These are phyloP conservation scores for Ochropacha duplaris DNA, from an alignment of 2,888 invertebrate species.

Conservation along the genomic window DNA sequence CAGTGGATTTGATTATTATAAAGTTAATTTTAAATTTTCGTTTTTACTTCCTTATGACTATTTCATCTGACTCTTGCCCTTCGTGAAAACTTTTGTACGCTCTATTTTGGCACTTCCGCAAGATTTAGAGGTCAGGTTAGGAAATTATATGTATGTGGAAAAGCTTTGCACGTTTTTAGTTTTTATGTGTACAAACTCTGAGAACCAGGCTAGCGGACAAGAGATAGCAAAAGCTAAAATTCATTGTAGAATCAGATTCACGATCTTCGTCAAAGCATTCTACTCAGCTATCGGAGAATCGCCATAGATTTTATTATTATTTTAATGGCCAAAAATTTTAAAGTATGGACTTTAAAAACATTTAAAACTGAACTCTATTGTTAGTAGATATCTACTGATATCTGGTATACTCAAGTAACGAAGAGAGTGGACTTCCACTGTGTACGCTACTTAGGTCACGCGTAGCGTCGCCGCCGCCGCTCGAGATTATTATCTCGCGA, in stretches of 20 bases:
- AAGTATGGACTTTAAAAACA: too few species aligned
- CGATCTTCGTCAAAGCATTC: too few species aligned
- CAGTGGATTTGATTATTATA: conserved; percentile 14
- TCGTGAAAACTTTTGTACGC: neutral
- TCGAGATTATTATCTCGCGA: conserved; percentile 37
- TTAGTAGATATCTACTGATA: too few species aligned
- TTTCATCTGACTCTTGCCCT: neutral
- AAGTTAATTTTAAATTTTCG: conserved; percentile 15
- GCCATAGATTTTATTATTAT: too few species aligned
- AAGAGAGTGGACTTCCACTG: conserved; percentile 10
- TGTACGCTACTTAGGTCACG: conserved; percentile 28
- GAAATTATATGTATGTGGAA: neutral
- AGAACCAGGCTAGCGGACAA: too few species aligned
- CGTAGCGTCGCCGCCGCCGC: conserved; percentile 23
- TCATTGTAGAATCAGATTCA: too few species aligned
- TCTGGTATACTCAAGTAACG: too few species aligned
- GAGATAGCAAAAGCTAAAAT: too few species aligned
- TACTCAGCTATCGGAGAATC: too few species aligned
- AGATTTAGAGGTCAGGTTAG: neutral
- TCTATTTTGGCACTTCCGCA: neutral
- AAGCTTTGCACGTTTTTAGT: neutral
- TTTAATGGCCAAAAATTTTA: too few species aligned
- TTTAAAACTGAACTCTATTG: too few species aligned
- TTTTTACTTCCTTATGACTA: conserved; percentile 2
- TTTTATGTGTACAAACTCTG: too few species aligned